Percentiles rank a stretch among this genome's conserved stretches.
Conservation (phyloP, 2,797 vertebrate genomes). For the Parauchenoglanis ngamensis region DNA sequence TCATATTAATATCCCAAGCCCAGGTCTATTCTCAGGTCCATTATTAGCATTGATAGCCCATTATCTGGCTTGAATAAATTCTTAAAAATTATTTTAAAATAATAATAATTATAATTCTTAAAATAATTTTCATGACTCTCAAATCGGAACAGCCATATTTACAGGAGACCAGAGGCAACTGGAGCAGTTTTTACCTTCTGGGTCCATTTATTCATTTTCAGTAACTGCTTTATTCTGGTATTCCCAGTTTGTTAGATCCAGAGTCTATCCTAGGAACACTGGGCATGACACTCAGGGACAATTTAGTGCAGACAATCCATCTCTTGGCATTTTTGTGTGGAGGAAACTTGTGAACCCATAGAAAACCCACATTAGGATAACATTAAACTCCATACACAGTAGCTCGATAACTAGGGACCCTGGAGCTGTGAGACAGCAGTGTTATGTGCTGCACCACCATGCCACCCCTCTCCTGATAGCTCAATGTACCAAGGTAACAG, state of each 20-base stretch:
- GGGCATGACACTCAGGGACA: background rate
- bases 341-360: background rate
- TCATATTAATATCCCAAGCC: background rate
- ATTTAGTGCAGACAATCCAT: background rate
- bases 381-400: background rate
- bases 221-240: background rate
- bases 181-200: background rate
- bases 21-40: background rate
- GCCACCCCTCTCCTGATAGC: background rate
- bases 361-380: background rate
- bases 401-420: background rate
- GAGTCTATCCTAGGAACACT: background rate
- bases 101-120: too few relatives aligned
- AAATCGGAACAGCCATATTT: background rate
- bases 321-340: background rate
- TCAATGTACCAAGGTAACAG: background rate
- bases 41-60: background rate
- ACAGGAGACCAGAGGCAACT: background rate
- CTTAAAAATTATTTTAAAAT: too few relatives aligned
- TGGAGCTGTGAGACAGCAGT: background rate
- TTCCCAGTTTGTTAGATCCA: background rate
- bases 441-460: background rate
- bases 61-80: background rate
- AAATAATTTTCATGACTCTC: background rate
- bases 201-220: background rate